Percentiles rank a stretch among this genome's conserved stretches.
phyloP scores from a whole-genome alignment of 2,888 invertebrate genomes.

The Mycalesis mineus region DNA sequence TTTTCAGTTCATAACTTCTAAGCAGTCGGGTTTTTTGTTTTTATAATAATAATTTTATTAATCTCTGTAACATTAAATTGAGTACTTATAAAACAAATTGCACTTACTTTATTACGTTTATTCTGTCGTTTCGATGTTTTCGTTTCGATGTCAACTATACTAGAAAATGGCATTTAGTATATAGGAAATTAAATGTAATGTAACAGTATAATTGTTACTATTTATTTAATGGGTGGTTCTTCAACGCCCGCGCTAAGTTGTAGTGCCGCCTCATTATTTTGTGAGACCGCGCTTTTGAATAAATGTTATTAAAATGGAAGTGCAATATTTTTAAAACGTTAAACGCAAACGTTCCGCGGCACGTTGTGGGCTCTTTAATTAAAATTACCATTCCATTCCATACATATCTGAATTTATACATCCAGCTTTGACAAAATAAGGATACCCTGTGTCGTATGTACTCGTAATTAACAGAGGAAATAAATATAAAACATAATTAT shows the following conservation, averaged over 20 bases:
- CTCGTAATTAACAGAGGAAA: background rate
- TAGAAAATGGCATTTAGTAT: too few relatives aligned
- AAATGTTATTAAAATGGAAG: slow-evolving; percentile 10
- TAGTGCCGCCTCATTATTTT: slow-evolving; percentile 1
- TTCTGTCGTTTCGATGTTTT: too few relatives aligned
- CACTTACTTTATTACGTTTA: too few relatives aligned
- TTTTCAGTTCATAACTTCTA: too few relatives aligned
- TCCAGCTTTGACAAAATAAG: background rate
- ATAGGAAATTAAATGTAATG: too few relatives aligned
- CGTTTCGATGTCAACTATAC: too few relatives aligned
- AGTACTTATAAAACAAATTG: too few relatives aligned
- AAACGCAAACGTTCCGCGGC: slow-evolving; percentile 7
- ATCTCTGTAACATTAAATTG: too few relatives aligned
- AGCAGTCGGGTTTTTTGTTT: too few relatives aligned
- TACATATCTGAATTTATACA: slow-evolving; percentile 1
- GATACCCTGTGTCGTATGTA: too few relatives aligned
- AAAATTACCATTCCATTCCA: slow-evolving; percentile 1
- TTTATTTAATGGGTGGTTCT: background rate
- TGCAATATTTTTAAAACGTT: slow-evolving; percentile 9
- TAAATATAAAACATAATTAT: background rate
- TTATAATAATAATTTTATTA: too few relatives aligned
- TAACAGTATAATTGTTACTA: background rate
- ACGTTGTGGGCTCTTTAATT: slow-evolving; percentile 9
- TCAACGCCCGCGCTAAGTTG: background rate
- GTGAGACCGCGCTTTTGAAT: background rate